Percentiles rank a stretch among this genome's conserved stretches.
Conservation (phyloP, 2,888 invertebrate genomes). For the Chalcis sispes region DNA sequence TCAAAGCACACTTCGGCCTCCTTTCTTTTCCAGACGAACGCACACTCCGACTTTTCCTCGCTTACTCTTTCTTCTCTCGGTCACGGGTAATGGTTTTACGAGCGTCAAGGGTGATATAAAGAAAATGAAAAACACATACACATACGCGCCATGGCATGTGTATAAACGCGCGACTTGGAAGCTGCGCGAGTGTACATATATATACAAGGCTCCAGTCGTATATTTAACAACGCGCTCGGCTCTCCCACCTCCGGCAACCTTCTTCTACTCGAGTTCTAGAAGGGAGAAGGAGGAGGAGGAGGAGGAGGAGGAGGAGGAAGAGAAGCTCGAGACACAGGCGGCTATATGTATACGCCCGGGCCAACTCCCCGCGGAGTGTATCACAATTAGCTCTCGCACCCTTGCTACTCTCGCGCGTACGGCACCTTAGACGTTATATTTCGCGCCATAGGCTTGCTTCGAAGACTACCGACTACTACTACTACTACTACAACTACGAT, state of each 20-base stretch:
- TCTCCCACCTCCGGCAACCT: constrained; percentile 66
- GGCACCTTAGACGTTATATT: constrained; percentile 26
- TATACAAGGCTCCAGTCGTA: constrained; percentile 60
- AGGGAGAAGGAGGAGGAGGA: too few species aligned
- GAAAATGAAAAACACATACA: constrained; percentile 89
- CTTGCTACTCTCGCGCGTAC: neutral
- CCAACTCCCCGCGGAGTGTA: constrained; percentile 73
- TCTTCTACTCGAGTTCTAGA: constrained; percentile 67
- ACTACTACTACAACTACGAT: neutral
- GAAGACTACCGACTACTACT: neutral
- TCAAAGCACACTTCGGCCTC: constrained; percentile 56
- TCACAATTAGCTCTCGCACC: constrained; percentile 72
- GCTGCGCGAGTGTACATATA: constrained; percentile 19
- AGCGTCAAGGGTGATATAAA: constrained; percentile 91
- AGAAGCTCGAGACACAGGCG: too few species aligned
- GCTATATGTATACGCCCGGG: constrained; percentile 47
- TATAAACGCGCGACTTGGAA: constrained; percentile 3
- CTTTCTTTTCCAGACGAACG: constrained; percentile 59
- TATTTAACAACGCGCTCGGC: constrained; percentile 69
- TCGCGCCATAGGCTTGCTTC: neutral
- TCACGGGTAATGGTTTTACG: constrained; percentile 93
- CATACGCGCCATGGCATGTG: neutral
- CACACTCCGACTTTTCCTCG: constrained; percentile 67
- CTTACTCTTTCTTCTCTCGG: constrained; percentile 79
- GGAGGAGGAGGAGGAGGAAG: too few species aligned